Evolutionary conservation across 1,140 invertebrate species (phyloP).

Genomic region (Lucilia sericata): DNA sequence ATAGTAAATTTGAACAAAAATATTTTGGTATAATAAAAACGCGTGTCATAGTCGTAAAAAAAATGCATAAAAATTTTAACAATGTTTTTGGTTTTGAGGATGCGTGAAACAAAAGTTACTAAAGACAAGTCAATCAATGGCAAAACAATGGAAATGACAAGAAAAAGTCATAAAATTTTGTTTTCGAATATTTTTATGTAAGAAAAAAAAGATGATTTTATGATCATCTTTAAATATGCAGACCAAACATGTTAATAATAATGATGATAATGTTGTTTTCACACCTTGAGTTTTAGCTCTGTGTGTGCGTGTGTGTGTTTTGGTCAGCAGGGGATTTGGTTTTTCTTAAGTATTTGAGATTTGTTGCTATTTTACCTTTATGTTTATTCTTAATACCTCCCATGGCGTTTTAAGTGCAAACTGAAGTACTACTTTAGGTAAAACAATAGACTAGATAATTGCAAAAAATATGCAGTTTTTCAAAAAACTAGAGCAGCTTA

Average conservation of each 20-base stretch:
- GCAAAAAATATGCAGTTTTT: slow-evolving; percentile 4
- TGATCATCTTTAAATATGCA: not conserved
- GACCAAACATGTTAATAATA: not conserved
- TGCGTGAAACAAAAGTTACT: too few species aligned
- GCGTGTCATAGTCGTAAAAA: not conserved
- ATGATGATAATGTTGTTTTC: not conserved
- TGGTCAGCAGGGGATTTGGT: not conserved
- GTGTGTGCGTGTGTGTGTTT: not conserved
- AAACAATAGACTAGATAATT: slow-evolving; percentile 29
- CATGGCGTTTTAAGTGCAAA: not conserved
- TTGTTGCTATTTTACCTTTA: not conserved
- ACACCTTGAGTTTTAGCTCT: not conserved
- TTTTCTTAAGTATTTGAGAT: not conserved
- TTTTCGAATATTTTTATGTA: not conserved
- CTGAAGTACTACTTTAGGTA: not conserved
- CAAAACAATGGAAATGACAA: not conserved
- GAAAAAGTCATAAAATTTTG: not conserved
- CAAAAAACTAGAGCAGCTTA: not conserved
- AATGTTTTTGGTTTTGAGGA: not conserved
- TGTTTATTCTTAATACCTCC: not conserved
- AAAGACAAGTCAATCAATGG: slow-evolving; percentile 4
- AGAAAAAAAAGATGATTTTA: not conserved
- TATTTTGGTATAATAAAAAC: not conserved
- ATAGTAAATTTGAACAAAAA: slow-evolving; percentile 1
- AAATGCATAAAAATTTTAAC: not conserved